Percentiles rank a stretch among this genome's conserved stretches.
Conservation (phyloP, 2,113 vertebrate species). For the Pungitius pungitius region DNA sequence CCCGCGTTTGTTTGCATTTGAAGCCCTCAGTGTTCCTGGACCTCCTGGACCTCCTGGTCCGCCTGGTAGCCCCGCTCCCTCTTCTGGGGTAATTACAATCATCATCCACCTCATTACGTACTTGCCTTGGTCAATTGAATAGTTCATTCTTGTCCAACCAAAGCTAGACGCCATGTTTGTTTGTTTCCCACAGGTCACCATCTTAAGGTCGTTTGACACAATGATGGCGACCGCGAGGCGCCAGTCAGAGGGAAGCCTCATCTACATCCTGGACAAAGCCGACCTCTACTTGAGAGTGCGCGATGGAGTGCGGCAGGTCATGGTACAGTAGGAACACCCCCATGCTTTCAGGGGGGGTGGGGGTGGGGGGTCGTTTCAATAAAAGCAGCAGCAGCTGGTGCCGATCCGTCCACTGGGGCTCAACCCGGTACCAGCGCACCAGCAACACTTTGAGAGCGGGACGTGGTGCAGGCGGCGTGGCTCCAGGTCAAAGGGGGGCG, state of each 20-base stretch:
- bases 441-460: too few relatives aligned
- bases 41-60: conserved; percentile 91
- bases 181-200: conserved; percentile 77
- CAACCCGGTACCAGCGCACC: too few relatives aligned
- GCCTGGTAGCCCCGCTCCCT: conserved; percentile 83
- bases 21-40: conserved; percentile 87
- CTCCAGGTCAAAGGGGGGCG: too few relatives aligned
- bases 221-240: conserved; percentile 82
- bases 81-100: conserved; percentile 85
- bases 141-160: not conserved
- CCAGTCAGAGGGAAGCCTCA: conserved; percentile 86
- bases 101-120: not conserved
- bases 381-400: too few relatives aligned
- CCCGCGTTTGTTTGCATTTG: conserved; percentile 13
- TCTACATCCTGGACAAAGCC: conserved; percentile 85
- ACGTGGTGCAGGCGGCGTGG: too few relatives aligned
- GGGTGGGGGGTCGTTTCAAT: too few relatives aligned
- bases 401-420: too few relatives aligned
- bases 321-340: conserved; percentile 74
- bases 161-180: not conserved
- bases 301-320: conserved; percentile 87
- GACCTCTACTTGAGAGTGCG: conserved; percentile 89
- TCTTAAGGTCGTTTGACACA: conserved; percentile 84
- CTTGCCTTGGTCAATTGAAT: not conserved
- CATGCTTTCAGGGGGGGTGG: not conserved